A percentile compares a stretch with the other conserved stretches of the same genome.
Evolutionary conservation across 1,140 invertebrate species (phyloP).

Genomic region (Stenopsyche tienmushanensis): DNA sequence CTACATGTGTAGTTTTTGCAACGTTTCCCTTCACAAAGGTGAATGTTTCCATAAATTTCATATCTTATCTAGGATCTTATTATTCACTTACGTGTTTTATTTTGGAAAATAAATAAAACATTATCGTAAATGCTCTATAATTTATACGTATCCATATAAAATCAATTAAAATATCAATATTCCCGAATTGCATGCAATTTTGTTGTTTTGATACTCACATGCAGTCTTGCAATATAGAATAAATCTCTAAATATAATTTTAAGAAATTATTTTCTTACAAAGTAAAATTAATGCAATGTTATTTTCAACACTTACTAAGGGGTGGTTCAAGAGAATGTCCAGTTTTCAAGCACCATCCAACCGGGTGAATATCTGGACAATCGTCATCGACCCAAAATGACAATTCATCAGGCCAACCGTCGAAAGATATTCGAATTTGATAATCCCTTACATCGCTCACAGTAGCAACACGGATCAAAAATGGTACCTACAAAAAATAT

Average conservation of each 20-base stretch:
- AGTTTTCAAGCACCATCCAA: constrained; percentile 87
- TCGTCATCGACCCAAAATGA: constrained; percentile 91
- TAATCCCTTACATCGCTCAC: constrained; percentile 75
- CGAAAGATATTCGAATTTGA: constrained; percentile 83
- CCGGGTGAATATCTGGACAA: constrained; percentile 85
- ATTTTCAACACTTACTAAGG: constrained; percentile 58
- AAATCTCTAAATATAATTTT: no score
- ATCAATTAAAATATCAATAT: neutral
- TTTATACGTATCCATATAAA: no score
- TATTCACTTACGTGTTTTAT: no score
- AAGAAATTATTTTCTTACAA: neutral
- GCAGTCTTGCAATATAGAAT: no score
- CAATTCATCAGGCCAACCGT: constrained; percentile 86
- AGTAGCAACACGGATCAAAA: constrained; percentile 82
- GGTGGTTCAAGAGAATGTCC: constrained; percentile 84
- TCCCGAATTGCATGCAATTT: no score
- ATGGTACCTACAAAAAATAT: constrained; percentile 50
- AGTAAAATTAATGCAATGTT: constrained; percentile 3
- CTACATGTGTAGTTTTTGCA: no score
- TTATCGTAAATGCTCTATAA: no score
- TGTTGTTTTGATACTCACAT: no score
- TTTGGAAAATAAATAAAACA: no score
- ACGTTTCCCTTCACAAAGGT: no score
- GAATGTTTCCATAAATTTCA: no score
- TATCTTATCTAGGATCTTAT: no score